Evolutionary conservation across 2,797 vertebrate species (phyloP).

Genomic region (Atherinosoma microstoma): DNA sequence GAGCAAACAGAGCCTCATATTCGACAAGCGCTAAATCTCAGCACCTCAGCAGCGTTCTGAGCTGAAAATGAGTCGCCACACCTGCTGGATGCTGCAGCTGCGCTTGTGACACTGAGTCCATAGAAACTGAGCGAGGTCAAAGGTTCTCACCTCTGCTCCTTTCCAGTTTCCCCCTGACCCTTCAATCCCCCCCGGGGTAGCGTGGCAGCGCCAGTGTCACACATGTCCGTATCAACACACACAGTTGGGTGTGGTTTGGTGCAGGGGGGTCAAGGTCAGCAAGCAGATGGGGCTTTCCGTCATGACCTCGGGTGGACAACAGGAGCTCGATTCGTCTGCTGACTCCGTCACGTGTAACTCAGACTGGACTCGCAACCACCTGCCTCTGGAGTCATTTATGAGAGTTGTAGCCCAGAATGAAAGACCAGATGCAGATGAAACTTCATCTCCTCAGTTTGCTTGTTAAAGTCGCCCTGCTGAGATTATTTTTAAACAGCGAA

Average conservation of each 20-base stretch:
- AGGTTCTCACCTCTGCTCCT: conserved; percentile 64
- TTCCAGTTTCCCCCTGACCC: conserved; percentile 10
- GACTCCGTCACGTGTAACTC: conserved; percentile 1
- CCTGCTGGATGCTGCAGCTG: conserved; percentile 81
- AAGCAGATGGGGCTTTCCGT: conserved; percentile 70
- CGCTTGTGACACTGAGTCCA: conserved; percentile 68
- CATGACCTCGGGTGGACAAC: conserved; percentile 61
- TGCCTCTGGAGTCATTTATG: not conserved
- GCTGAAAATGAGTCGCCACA: conserved; percentile 76
- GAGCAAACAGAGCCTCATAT: conserved; percentile 5
- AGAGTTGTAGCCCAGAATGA: not conserved
- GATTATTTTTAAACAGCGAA: no score
- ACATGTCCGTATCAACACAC: conserved; percentile 38
- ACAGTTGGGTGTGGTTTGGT: conserved; percentile 74
- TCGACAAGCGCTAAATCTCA: conserved; percentile 20
- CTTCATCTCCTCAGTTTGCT: not conserved
- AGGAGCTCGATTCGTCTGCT: conserved; percentile 50
- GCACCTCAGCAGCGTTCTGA: conserved; percentile 40
- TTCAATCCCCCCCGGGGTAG: conserved; percentile 36
- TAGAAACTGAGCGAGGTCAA: conserved; percentile 75
- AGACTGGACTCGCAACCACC: conserved; percentile 14
- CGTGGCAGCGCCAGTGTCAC: conserved; percentile 44
- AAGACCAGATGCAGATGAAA: conserved; percentile 2
- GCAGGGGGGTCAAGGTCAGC: conserved; percentile 73
- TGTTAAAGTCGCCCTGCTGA: no score